Percentiles rank a stretch among this genome's conserved stretches.
Conservation (phyloP, 2,113 vertebrate species). For the Cyprinodon brontotheroides region DNA sequence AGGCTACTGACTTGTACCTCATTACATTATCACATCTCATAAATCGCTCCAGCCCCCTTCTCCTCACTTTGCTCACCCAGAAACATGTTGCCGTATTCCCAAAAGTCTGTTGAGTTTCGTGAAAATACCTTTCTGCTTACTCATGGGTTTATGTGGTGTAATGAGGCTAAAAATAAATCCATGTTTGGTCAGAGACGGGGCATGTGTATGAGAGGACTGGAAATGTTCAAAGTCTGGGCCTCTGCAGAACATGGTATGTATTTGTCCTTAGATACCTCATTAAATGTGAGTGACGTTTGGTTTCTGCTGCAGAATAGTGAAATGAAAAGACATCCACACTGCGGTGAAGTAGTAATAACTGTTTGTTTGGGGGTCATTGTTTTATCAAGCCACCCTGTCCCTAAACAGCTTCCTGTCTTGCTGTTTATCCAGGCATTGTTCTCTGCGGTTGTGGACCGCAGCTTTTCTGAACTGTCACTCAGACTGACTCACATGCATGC, state of each 20-base stretch:
- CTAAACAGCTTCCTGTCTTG: slow-evolving; percentile 45
- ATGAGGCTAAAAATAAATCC: slow-evolving; percentile 74
- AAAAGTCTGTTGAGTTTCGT: slow-evolving; percentile 66
- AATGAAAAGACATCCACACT: slow-evolving; percentile 44
- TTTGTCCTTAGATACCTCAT: slow-evolving; percentile 38
- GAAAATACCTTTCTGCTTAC: slow-evolving; percentile 74
- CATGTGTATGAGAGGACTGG: slow-evolving; percentile 36
- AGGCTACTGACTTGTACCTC: not conserved
- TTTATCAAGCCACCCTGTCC: slow-evolving; percentile 28
- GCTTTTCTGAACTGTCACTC: slow-evolving; percentile 53
- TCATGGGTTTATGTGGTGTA: slow-evolving; percentile 66
- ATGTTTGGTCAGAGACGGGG: slow-evolving; percentile 64
- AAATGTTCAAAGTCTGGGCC: slow-evolving; percentile 44
- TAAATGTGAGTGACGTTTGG: slow-evolving; percentile 15
- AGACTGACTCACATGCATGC: slow-evolving; percentile 14
- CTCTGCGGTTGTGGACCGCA: slow-evolving; percentile 34
- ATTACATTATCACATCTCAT: slow-evolving; percentile 18
- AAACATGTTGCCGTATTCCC: slow-evolving; percentile 63
- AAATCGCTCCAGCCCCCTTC: slow-evolving; percentile 3
- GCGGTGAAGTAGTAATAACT: slow-evolving; percentile 49
- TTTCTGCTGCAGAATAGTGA: slow-evolving; percentile 22
- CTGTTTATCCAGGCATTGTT: slow-evolving; percentile 62
- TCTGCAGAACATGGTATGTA: slow-evolving; percentile 44
- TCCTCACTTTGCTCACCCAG: slow-evolving; percentile 16
- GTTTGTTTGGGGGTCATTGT: slow-evolving; percentile 24